Base-by-base conservation (phyloP, 2,888 invertebrate species). In the Ochropleura leucogaster region DNA sequence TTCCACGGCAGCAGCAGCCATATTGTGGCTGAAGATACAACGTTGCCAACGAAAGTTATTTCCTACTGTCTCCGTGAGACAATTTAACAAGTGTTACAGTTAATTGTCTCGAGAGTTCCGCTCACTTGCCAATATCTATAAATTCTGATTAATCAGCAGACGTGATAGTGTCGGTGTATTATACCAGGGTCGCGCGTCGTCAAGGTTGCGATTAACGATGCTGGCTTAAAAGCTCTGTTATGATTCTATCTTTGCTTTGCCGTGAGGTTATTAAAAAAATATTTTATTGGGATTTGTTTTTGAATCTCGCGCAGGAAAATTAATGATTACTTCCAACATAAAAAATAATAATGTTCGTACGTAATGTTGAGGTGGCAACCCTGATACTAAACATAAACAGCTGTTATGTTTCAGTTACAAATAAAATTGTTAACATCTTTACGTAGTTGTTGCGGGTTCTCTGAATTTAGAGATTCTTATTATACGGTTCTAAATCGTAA, bases 1-100 rank as follows among this genome's bases (percentile, higher is more conserved):
- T 92, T 90, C 87, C 83, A 85, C 88, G 84, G 85, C 85, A 84
- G 73, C 71, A 79, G 72, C 80, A 83, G 83, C 84, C 77, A 85
- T 90, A 84, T 83, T 82, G 82, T 88, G 90, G 81, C 85, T 78
- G 88, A 89, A 82, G 82, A 85, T 88, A 85, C 81, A 85, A 88
- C 86, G 91, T 89, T 94, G 93, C 93, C 94, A 94, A 92, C 89
- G 91, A 93, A 93, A 92, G 93, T 92, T 92, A 92, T 93, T 93
- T 93, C 89, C 85, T 89, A 89, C 91, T 92, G 92, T 92, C 92
- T 92, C 91, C 88, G 89, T 89, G 92, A 91, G 92, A 92, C 92
- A 91, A 91, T 93, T 92, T 90, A 90, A 93, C 93, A 94, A 94
- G 91, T 93, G 93, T 93, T 92, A 90, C 91, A 89, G 90, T 91